Evolutionary conservation across 2,888 invertebrate species (phyloP).

Genomic region (Habroteleia sp.): DNA sequence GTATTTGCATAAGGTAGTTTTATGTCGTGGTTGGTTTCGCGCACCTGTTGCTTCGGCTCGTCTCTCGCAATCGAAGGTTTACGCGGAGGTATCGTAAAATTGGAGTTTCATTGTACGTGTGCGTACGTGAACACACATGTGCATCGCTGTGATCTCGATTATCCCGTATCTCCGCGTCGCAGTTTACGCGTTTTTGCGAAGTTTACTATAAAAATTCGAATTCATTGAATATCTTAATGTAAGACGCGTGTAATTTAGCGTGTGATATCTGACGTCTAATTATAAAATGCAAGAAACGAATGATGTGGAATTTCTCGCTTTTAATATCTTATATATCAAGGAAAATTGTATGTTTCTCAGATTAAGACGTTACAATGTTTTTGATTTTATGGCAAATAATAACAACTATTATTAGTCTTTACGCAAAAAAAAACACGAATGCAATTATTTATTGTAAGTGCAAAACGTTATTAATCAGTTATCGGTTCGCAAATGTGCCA

Average conservation of each 20-base stretch:
- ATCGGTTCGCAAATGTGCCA: slow-evolving; percentile 24
- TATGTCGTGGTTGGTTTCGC: slow-evolving; percentile 73
- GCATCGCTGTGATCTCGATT: slow-evolving; percentile 20
- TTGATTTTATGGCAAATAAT: too few relatives aligned
- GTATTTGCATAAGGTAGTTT: slow-evolving; percentile 76
- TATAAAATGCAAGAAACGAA: too few relatives aligned
- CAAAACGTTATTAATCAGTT: slow-evolving; percentile 41
- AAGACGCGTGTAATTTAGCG: too few relatives aligned
- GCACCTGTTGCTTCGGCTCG: slow-evolving; percentile 80
- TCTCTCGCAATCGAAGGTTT: slow-evolving; percentile 79
- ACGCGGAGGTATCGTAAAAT: slow-evolving; percentile 67
- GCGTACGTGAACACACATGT: slow-evolving; percentile 44
- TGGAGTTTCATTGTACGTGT: slow-evolving; percentile 58
- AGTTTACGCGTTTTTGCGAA: slow-evolving; percentile 11
- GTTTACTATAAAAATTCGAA: too few relatives aligned
- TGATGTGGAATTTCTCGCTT: too few relatives aligned
- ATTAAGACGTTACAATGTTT: too few relatives aligned
- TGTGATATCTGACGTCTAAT: too few relatives aligned
- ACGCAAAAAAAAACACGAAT: too few relatives aligned
- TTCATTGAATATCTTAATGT: too few relatives aligned
- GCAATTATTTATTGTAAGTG: slow-evolving; percentile 15
- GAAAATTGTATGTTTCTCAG: too few relatives aligned
- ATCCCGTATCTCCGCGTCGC: slow-evolving; percentile 9
- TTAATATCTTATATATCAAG: too few relatives aligned
- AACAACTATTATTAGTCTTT: too few relatives aligned